These are phyloP conservation scores for Gymnogyps californianus DNA, from an alignment of 2,113 vertebrate species.

Conservation along the genomic window DNA sequence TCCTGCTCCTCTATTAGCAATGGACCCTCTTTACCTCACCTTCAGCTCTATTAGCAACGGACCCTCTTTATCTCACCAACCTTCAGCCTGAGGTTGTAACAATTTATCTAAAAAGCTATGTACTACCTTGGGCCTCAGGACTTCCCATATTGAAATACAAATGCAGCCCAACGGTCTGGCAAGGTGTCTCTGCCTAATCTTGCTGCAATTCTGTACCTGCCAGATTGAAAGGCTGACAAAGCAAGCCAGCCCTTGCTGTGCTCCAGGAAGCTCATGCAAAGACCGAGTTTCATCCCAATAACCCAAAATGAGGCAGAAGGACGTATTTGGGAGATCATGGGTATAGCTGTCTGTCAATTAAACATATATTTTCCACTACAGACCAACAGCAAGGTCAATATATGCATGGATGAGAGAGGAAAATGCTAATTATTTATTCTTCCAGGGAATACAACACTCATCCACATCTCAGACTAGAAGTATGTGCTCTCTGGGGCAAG, in stretches of 20 bases:
- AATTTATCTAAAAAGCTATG: not conserved
- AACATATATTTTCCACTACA: not conserved
- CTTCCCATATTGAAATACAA: not conserved
- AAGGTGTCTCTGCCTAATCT: not conserved
- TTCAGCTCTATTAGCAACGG: not conserved
- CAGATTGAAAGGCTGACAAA: not conserved
- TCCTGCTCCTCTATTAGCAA: not conserved
- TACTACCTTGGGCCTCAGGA: not conserved
- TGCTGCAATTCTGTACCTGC: not conserved
- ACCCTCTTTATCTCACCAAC: not conserved
- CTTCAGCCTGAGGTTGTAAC: not conserved
- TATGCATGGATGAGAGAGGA: not conserved
- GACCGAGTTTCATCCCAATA: not conserved
- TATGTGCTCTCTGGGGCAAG: not conserved
- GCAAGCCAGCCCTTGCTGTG: not conserved
- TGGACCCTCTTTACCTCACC: not conserved
- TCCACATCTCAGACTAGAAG: not conserved
- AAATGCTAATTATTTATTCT: not conserved
- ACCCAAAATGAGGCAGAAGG: not conserved
- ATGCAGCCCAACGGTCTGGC: not conserved
- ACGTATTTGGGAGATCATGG: not conserved
- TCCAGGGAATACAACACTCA: not conserved
- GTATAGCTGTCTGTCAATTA: not conserved
- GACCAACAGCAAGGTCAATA: not conserved
- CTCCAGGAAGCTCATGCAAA: not conserved